Conservation (phyloP, 2,888 invertebrate genomes). For the Drosophila anomalata region DNA sequence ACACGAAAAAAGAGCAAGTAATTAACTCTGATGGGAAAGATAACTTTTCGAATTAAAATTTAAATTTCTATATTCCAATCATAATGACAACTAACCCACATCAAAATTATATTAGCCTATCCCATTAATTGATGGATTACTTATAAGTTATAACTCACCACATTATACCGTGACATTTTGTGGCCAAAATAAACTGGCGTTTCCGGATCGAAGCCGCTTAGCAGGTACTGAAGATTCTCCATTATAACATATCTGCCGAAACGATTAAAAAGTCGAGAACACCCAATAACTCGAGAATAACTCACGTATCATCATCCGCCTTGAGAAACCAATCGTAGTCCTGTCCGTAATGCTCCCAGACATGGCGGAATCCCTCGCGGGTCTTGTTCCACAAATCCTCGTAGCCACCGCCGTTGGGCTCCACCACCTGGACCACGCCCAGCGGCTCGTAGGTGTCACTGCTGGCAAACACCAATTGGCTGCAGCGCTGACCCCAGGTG, state of each 20-base stretch:
- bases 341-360: constrained; percentile 91
- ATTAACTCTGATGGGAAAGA: constrained; percentile 13
- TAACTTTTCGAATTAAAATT: neutral
- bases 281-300: no score
- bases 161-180: constrained; percentile 85
- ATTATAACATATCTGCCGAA: constrained; percentile 93
- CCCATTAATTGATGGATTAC: neutral
- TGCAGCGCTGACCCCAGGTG: constrained; percentile 97
- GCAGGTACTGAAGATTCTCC: constrained; percentile 96
- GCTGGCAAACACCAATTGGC: constrained; percentile 93
- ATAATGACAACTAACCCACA: neutral
- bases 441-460: constrained; percentile 88
- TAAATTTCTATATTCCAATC: neutral
- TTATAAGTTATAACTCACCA: constrained; percentile 70
- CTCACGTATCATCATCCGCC: constrained; percentile 99
- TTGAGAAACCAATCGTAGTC: constrained; percentile 98
- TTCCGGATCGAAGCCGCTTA: constrained; percentile 88
- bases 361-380: constrained; percentile 94
- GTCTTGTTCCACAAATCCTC: constrained; percentile 98
- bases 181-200: constrained; percentile 95
- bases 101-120: neutral
- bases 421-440: constrained; percentile 91
- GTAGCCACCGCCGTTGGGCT: constrained; percentile 89
- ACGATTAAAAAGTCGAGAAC: neutral
- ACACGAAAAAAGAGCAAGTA: constrained; percentile 21